Conservation (phyloP, 2,888 invertebrate genomes). For the Ophioninae sp. region DNA sequence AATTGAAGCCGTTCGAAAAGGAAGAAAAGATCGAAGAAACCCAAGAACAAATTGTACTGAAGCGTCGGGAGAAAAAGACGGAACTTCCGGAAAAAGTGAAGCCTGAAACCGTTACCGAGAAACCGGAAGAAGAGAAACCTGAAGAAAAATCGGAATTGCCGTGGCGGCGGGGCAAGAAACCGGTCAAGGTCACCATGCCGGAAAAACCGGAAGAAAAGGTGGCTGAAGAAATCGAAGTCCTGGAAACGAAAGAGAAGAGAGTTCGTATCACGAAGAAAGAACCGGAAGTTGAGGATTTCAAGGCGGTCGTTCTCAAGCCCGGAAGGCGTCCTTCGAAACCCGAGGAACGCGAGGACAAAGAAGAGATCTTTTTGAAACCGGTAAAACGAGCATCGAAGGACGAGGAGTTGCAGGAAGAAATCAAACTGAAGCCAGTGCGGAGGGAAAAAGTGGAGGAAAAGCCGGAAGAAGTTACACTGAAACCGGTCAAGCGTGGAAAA, state of each 20-base stretch:
- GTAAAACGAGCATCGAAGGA: slow-evolving; percentile 71
- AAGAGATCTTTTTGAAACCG: slow-evolving; percentile 71
- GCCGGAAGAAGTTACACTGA: slow-evolving; percentile 64
- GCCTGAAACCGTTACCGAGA: slow-evolving; percentile 58
- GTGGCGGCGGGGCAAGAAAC: slow-evolving; percentile 72
- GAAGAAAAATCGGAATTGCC: slow-evolving; percentile 68
- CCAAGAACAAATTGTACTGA: slow-evolving; percentile 60
- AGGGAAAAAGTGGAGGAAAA: slow-evolving; percentile 68
- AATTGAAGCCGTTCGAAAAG: slow-evolving; percentile 61
- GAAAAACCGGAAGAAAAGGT: slow-evolving; percentile 58
- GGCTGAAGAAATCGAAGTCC: slow-evolving; percentile 37
- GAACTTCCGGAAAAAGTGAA: slow-evolving; percentile 54
- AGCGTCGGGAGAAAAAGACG: slow-evolving; percentile 64
- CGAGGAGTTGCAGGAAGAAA: slow-evolving; percentile 68
- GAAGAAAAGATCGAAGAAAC: slow-evolving; percentile 64
- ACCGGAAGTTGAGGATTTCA: slow-evolving; percentile 70
- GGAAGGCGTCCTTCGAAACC: slow-evolving; percentile 63
- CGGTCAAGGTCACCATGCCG: slow-evolving; percentile 47
- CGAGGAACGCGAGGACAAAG: slow-evolving; percentile 70
- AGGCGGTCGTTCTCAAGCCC: slow-evolving; percentile 65
- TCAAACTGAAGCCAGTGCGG: slow-evolving; percentile 74
- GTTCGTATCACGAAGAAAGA: slow-evolving; percentile 65
- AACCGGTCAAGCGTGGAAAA: slow-evolving; percentile 69
- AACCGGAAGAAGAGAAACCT: slow-evolving; percentile 67
- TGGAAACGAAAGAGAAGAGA: slow-evolving; percentile 66